Percentiles rank a stretch among this genome's conserved stretches.
phyloP scores from a whole-genome alignment of 2,113 vertebrate species.

The Bubo bubo region DNA sequence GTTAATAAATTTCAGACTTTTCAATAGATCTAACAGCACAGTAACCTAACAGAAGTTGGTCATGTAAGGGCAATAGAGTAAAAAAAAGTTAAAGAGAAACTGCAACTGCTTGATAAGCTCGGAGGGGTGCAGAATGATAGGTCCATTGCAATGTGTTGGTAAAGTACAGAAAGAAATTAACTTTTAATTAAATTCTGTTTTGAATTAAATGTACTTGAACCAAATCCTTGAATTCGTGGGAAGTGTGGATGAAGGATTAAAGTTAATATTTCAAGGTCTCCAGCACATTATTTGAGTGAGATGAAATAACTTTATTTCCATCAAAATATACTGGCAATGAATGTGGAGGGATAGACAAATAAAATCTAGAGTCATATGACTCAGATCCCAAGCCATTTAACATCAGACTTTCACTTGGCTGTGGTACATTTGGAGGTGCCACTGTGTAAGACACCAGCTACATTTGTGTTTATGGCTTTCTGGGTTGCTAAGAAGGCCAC shows the following conservation, averaged over 20 bases:
- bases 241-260: not conserved
- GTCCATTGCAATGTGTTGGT: not conserved
- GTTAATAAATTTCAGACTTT: slow-evolving; percentile 24
- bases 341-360: not conserved
- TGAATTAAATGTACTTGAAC: not conserved
- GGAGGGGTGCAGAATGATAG: not conserved
- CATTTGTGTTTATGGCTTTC: not conserved
- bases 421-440: not conserved
- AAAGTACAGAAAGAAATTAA: not conserved
- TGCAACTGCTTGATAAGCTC: not conserved
- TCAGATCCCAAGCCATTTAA: not conserved
- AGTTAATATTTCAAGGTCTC: not conserved
- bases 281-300: not conserved
- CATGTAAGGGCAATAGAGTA: not conserved
- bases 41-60: not conserved
- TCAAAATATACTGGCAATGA: not conserved
- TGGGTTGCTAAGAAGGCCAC: not conserved
- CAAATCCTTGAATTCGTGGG: not conserved
- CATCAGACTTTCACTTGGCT: not conserved
- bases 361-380: not conserved
- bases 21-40: not conserved
- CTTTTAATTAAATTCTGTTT: not conserved
- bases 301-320: not conserved
- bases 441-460: not conserved
- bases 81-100: not conserved